Base-by-base conservation (phyloP, 2,797 vertebrate genomes). In the Gallinago solitaria region DNA sequence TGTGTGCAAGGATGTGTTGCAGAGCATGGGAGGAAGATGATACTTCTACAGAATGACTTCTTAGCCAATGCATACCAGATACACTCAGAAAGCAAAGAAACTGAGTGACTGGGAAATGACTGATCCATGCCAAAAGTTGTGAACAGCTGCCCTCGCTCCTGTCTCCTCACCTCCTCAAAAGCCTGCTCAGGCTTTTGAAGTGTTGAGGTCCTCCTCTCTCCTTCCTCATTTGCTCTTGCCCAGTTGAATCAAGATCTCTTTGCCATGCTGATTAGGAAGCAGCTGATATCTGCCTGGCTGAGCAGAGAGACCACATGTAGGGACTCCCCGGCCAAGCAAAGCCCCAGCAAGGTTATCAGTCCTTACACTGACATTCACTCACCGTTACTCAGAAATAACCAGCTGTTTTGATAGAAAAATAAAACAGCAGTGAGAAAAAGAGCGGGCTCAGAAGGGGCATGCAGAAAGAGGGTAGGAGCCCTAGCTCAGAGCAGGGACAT, bases 21-120 rank as follows among this genome's bases (percentile, higher is more conserved):
- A 70, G 43, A 63, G 24, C 35, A 54, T 3, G 2, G 30, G 43
- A 83, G 8, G 60, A 92, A 70, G 41, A 47, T 0, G 0, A 2
- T 1, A 1, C 8, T 54, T 53, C 37, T 82, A 30, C 39, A 82
- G 74, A 68, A 63, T 8, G 27, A 56, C 28, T 78, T 67, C 27
- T 56, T 71, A 43, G 27, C n/a, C 74, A 12, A 50, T 53, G 54
- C 24, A 9, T 39, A 39, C 3, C 37, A 47, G 35, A 18, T 53
- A 27, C n/a, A 35, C n/a, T 5, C 7, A 78, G 57, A 81, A 63
- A 84, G 32, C 48, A 87, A 71, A 78, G 30, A 51, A 71, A 63
- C 25, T 69, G 32, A 13, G 41, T 37, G 69, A 45, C 56, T 11
- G 24, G 39, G 45, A 78, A 75, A 74, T 64, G 18, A 13, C 18